phyloP scores from a whole-genome alignment of 2,888 invertebrate species.

The Himalopsyche kuldschensis region DNA sequence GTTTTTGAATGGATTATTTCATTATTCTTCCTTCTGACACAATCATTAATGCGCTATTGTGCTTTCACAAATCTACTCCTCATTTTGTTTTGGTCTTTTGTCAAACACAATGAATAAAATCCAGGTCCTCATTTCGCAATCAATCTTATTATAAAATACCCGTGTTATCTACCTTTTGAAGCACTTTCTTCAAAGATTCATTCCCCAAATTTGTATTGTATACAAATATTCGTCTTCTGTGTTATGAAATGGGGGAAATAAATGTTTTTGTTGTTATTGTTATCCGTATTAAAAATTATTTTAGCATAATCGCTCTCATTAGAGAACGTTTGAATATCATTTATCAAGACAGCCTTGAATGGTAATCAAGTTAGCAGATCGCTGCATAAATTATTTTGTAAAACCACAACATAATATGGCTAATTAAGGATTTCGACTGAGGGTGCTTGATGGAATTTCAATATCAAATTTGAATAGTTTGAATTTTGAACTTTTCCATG shows the following conservation, averaged over 20 bases:
- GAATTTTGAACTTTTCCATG: too few species aligned
- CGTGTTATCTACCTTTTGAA: constrained; percentile 6
- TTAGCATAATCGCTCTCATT: not conserved
- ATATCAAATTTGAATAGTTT: too few species aligned
- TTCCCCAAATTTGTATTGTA: not conserved
- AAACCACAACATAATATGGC: too few species aligned
- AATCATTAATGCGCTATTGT: not conserved
- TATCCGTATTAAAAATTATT: not conserved
- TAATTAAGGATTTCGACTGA: too few species aligned
- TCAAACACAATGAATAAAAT: constrained; percentile 10
- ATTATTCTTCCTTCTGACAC: not conserved
- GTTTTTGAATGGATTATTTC: not conserved
- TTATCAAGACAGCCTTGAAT: not conserved
- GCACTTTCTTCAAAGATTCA: not conserved
- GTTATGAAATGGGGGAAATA: not conserved
- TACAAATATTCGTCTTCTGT: not conserved
- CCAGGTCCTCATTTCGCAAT: constrained; percentile 5
- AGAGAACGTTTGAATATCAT: not conserved
- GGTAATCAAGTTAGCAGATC: too few species aligned
- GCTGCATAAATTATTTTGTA: too few species aligned
- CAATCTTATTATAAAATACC: constrained; percentile 20
- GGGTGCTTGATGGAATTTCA: too few species aligned
- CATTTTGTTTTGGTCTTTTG: constrained; percentile 7
- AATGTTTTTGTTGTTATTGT: not conserved
- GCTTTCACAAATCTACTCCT: not conserved